Conservation (phyloP, 2,888 invertebrate species). For the Lypha dubia region DNA sequence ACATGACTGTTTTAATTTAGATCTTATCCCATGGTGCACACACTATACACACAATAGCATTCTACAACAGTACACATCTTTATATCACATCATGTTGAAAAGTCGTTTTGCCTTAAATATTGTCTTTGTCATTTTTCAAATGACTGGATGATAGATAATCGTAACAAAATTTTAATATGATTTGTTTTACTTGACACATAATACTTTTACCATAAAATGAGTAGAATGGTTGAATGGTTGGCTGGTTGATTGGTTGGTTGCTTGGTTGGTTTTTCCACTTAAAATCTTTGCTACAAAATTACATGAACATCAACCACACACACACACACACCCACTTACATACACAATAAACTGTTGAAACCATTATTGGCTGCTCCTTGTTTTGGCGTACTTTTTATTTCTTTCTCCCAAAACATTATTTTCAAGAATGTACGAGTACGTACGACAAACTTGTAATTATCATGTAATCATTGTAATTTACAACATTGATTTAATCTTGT, state of each 20-base stretch:
- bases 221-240: not conserved
- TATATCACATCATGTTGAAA: not conserved
- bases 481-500: constrained; percentile 56
- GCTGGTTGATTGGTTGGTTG: not conserved
- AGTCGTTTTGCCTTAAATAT: not conserved
- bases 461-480: constrained; percentile 55
- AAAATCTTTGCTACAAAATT: constrained; percentile 4
- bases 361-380: constrained; percentile 2
- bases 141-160: constrained; percentile 31
- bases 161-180: constrained; percentile 47
- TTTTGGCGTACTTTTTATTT: not conserved
- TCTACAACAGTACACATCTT: not conserved
- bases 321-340: not conserved
- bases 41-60: not conserved
- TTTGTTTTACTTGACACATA: constrained; percentile 42
- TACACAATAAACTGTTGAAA: constrained; percentile 3
- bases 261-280: constrained; percentile 19
- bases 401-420: constrained; percentile 17
- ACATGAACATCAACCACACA: not conserved
- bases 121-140: constrained; percentile 9
- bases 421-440: constrained; percentile 45
- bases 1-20: not conserved
- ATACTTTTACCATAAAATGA: constrained; percentile 8
- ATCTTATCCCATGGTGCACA: not conserved
- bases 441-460: constrained; percentile 58